A percentile compares a stretch with the other conserved stretches of the same genome.
phyloP scores from a whole-genome alignment of 2,797 vertebrate genomes.

The Dendrocincla tyrannina region DNA sequence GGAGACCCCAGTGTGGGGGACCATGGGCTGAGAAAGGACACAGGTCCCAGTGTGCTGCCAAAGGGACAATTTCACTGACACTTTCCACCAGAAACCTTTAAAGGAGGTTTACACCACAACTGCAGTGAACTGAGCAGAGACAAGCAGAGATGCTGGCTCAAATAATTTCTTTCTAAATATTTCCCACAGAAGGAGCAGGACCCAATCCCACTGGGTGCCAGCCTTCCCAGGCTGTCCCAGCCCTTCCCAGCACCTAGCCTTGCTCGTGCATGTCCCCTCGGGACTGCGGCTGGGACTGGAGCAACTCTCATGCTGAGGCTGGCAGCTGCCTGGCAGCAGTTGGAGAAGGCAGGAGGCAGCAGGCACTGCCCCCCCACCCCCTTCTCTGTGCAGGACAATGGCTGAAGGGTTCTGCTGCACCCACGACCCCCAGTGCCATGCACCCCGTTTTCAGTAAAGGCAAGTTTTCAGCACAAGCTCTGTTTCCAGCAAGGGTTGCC shows the following conservation, averaged over 20 bases:
- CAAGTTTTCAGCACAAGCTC: background rate
- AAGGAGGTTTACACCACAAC: background rate
- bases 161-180: background rate
- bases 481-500: background rate
- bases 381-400: background rate
- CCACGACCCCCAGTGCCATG: fast-evolving
- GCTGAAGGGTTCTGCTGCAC: background rate
- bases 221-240: background rate
- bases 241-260: background rate
- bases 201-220: background rate
- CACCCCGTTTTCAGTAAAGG: background rate
- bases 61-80: background rate
- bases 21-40: background rate
- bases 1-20: background rate
- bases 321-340: background rate
- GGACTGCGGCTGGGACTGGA: background rate
- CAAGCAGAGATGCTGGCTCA: background rate
- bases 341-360: background rate
- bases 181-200: background rate
- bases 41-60: background rate
- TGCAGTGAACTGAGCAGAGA: background rate
- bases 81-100: background rate
- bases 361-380: fast-evolving
- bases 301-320: fast-evolving
- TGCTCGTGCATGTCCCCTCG: fast-evolving